A percentile compares a stretch with the other conserved stretches of the same genome.
These are phyloP conservation scores for Falcunculus frontatus DNA, from an alignment of 2,113 vertebrate genomes.

Conservation along the genomic window DNA sequence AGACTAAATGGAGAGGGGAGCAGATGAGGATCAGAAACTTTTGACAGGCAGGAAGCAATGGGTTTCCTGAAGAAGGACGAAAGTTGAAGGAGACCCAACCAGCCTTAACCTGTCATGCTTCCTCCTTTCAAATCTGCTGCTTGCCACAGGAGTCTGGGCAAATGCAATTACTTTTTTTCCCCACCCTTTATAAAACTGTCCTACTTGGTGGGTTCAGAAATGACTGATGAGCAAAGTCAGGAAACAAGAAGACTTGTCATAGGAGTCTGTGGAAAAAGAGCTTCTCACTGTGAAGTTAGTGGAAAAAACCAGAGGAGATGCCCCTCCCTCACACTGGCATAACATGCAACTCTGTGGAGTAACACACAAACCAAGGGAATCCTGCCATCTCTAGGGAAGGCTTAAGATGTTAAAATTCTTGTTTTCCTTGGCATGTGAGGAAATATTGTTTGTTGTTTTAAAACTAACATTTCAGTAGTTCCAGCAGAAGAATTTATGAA, in stretches of 20 bases:
- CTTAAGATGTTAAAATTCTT: neutral
- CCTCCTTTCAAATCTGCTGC: neutral
- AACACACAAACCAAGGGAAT: neutral
- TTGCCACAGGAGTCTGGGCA: neutral
- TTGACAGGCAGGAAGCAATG: neutral
- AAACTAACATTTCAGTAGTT: neutral
- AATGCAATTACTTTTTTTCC: neutral
- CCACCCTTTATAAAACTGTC: neutral
- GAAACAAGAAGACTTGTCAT: neutral
- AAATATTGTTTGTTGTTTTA: slow-evolving; percentile 10
- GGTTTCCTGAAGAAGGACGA: neutral
- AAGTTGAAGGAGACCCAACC: neutral
- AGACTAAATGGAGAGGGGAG: neutral
- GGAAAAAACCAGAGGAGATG: neutral
- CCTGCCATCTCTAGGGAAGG: slow-evolving; percentile 18
- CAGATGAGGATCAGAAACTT: neutral
- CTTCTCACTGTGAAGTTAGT: neutral
- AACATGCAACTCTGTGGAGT: neutral
- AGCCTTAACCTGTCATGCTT: neutral
- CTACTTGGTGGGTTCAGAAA: neutral
- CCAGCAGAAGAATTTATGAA: neutral
- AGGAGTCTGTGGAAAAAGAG: neutral
- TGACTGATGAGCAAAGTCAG: neutral
- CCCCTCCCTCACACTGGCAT: neutral
- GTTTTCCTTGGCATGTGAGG: neutral